phyloP scores from a whole-genome alignment of 2,113 vertebrate genomes.

The Synodontis membranacea region DNA sequence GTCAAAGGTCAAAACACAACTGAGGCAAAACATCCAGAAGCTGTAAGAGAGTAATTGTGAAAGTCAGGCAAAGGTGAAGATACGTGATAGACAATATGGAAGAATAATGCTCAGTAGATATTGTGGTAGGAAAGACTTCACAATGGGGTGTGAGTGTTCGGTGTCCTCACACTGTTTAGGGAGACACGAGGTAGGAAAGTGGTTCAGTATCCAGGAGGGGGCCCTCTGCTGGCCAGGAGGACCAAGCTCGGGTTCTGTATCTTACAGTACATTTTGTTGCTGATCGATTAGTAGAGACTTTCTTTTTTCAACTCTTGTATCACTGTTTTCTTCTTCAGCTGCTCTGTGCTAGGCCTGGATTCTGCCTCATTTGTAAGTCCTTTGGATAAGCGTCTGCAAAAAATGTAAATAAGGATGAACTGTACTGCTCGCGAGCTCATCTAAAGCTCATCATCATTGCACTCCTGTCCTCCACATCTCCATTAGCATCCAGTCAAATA shows the following conservation, averaged over 20 bases:
- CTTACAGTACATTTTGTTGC: background rate
- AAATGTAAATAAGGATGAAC: constrained; percentile 17
- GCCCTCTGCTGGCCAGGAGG: background rate
- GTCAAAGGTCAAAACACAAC: background rate
- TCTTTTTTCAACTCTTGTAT: background rate
- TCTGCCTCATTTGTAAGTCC: background rate
- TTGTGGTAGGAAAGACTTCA: background rate
- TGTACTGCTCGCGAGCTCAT: background rate
- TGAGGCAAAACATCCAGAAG: background rate
- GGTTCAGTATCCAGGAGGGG: background rate
- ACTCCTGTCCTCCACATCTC: background rate
- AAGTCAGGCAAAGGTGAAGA: background rate
- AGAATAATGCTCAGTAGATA: background rate
- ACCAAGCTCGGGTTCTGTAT: background rate
- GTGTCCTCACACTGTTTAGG: background rate
- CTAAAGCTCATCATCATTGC: background rate
- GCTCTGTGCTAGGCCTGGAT: background rate
- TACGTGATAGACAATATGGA: background rate
- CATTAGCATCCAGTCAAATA: background rate
- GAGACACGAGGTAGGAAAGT: background rate
- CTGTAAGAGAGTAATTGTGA: background rate
- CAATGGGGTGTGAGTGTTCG: background rate
- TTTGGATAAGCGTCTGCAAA: constrained; percentile 14
- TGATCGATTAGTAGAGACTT: background rate
- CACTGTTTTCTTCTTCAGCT: background rate